A percentile compares a stretch with the other conserved stretches of the same genome.
Conservation (phyloP, 2,888 invertebrate genomes). For the Blastobasis adustella region DNA sequence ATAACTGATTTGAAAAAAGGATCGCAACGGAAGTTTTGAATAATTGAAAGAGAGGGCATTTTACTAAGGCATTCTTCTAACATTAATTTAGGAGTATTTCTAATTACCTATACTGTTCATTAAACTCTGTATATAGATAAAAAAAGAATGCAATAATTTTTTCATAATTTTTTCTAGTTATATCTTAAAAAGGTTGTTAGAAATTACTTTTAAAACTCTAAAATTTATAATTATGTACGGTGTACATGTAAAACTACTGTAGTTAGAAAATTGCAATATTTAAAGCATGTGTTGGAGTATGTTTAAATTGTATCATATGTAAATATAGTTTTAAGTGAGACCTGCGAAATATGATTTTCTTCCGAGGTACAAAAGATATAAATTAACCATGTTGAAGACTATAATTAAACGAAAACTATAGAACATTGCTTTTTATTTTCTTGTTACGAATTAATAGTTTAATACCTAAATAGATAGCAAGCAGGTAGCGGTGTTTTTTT, state of each 20-base stretch:
- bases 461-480: no score
- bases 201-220: slow-evolving; percentile 39
- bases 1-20: no score
- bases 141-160: slow-evolving; percentile 61
- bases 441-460: neutral
- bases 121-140: slow-evolving; percentile 49
- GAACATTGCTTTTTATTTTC: slow-evolving; percentile 34
- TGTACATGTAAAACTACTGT: slow-evolving; percentile 66
- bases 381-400: slow-evolving; percentile 73
- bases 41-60: slow-evolving; percentile 25
- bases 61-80: slow-evolving; percentile 25
- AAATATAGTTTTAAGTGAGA: slow-evolving; percentile 68
- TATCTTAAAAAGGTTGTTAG: slow-evolving; percentile 51
- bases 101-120: slow-evolving; percentile 28
- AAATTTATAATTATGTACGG: slow-evolving; percentile 52
- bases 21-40: slow-evolving; percentile 19
- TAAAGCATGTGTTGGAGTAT: slow-evolving; percentile 43
- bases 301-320: slow-evolving; percentile 68
- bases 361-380: slow-evolving; percentile 71
- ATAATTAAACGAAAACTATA: slow-evolving; percentile 69
- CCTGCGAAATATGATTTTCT: slow-evolving; percentile 72
- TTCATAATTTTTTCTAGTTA: slow-evolving; percentile 58
- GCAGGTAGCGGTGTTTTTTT: no score
- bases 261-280: slow-evolving; percentile 62
- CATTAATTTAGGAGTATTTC: slow-evolving; percentile 29